Base-by-base conservation (phyloP, 2,113 vertebrate species). In the Eudyptes chrysolophus region DNA sequence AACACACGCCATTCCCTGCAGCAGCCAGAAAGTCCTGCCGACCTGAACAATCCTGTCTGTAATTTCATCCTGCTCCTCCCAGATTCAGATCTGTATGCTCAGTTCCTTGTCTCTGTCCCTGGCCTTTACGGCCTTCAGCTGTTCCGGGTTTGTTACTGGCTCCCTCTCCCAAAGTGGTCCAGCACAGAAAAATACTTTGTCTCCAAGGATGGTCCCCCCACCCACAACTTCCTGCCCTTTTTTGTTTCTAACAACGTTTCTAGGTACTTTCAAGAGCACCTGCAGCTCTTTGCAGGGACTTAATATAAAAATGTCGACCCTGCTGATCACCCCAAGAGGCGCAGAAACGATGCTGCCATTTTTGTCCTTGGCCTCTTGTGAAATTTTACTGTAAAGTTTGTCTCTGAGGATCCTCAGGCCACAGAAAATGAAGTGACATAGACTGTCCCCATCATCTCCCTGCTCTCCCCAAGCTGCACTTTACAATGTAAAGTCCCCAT, bases 1-100 rank as follows among this genome's bases (percentile, higher is more conserved):
- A 36, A 2, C 7, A 13, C 8, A n/a, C 21, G 36, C 25, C 38
- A 12, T 9, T 51, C 52, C 1, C 0, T 22, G n/a, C 2, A 62
- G n/a, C 25, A 42, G 51, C 21, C 60, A 62, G 13, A n/a, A 74
- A 64, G n/a, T 36, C 38, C 69, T 78, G 51, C 61, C 74, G 58
- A 83, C 19, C 10, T 22, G 36, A 29, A 16, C 0, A 5, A 52
- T n/a, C 36, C 70, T 55, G 32, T 2, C 49, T 52, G 40, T 36
- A 58, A 46, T 66, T 48, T 62, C 46, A 80, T 74, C 66, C 44
- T 46, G 20, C 22, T 66, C 10, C 62, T 88, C 52, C 21, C 49
- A 38, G n/a, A 16, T 85, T 68, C 49, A 15, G 29, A 10, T 40
- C 16, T 42, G 13, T 7, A 2, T 32, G 20, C 40, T 62, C 27